Evolutionary conservation across 1,140 invertebrate genomes (phyloP).

Genomic region (Eupristina koningsbergeri): DNA sequence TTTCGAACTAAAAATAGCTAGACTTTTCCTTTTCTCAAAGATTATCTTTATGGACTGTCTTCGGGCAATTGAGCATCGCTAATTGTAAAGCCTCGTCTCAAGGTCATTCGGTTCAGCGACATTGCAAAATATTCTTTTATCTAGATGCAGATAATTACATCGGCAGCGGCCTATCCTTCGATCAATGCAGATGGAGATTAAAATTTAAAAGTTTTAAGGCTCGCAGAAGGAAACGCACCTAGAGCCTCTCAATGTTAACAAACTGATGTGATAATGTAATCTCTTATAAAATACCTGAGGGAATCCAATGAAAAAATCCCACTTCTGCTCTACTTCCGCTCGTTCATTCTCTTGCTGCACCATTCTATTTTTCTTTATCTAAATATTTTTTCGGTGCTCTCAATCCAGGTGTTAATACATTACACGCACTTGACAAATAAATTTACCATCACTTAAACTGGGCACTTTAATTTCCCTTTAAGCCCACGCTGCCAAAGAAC

Average conservation of each 20-base stretch:
- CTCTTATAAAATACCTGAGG: not conserved
- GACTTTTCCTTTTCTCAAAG: no score
- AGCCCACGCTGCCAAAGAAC: not conserved
- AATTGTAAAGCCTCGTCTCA: conserved; percentile 1
- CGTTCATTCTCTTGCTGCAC: not conserved
- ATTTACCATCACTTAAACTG: not conserved
- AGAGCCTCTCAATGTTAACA: not conserved
- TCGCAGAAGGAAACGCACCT: not conserved
- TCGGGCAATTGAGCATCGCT: not conserved
- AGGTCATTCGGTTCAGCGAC: not conserved
- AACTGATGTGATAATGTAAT: not conserved
- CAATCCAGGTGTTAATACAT: no score
- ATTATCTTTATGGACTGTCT: not conserved
- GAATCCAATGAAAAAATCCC: not conserved
- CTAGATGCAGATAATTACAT: not conserved
- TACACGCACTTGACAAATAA: no score
- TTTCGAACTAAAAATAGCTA: not conserved
- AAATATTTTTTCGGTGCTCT: not conserved
- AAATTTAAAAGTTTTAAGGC: not conserved
- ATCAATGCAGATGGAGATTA: not conserved
- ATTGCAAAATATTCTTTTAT: conserved; percentile 8
- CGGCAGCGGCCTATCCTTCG: not conserved
- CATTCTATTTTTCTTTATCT: not conserved
- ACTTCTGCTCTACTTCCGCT: not conserved
- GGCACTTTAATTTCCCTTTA: not conserved